Evolutionary conservation across 2,797 vertebrate species (phyloP).

Genomic region (Onychomys torridus): DNA sequence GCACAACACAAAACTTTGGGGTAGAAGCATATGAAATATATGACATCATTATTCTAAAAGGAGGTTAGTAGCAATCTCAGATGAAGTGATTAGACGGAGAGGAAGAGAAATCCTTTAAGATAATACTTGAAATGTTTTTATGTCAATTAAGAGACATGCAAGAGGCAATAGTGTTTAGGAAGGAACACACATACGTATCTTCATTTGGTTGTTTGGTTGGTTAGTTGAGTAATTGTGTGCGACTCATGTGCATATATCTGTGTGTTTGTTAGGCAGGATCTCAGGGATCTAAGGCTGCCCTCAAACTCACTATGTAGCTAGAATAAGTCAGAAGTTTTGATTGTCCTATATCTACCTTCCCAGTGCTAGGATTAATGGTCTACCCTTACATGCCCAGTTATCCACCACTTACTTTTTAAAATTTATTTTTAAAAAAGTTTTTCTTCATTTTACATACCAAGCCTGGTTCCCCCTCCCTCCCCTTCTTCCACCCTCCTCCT

Average conservation of each 20-base stretch:
- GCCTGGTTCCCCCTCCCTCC: too few species aligned
- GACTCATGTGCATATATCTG: too few species aligned
- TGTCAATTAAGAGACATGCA: not conserved
- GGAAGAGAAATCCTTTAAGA: not conserved
- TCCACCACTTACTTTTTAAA: not conserved
- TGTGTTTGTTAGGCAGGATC: not conserved
- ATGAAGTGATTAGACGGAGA: not conserved
- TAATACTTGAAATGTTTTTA: not conserved
- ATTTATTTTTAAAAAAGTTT: too few species aligned
- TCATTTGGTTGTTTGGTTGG: not conserved
- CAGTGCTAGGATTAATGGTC: not conserved
- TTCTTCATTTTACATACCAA: too few species aligned
- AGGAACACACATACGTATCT: not conserved
- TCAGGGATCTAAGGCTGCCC: not conserved
- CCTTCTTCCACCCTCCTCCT: too few species aligned
- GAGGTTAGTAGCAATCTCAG: not conserved
- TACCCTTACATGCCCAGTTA: too few species aligned
- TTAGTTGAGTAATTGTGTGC: not conserved
- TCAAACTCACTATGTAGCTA: not conserved
- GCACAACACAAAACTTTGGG: not conserved
- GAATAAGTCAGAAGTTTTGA: not conserved
- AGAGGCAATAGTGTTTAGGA: not conserved
- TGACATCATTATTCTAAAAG: not conserved
- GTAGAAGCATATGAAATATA: not conserved
- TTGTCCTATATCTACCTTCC: not conserved